A percentile compares a stretch with the other conserved stretches of the same genome.
These are phyloP conservation scores for Leptarthrus brevirostris DNA, from an alignment of 2,888 invertebrate species.

Conservation along the genomic window DNA sequence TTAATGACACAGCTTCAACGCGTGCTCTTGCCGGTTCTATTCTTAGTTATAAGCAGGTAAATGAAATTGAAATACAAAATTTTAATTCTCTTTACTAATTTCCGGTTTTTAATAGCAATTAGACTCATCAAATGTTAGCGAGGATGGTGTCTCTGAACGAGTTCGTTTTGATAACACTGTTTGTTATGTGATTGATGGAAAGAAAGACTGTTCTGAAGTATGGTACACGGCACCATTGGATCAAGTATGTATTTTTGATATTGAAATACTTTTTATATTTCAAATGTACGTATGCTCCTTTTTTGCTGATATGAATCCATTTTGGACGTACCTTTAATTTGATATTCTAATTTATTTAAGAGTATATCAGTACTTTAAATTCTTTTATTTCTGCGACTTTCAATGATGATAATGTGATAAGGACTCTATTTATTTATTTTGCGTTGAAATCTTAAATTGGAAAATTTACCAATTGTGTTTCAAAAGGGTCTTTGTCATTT, in stretches of 20 bases:
- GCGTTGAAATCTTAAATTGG: no score
- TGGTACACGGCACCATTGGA: constrained; percentile 58
- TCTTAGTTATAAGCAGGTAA: constrained; percentile 73
- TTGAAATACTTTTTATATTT: no score
- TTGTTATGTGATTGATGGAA: constrained; percentile 60
- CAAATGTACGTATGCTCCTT: no score
- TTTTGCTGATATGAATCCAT: no score
- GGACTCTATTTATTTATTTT: no score
- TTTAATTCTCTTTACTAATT: not conserved
- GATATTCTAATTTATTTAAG: no score
- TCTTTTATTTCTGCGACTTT: no score
- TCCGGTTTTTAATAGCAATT: constrained; percentile 61
- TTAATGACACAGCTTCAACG: constrained; percentile 73
- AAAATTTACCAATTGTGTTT: no score
- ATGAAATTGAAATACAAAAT: constrained; percentile 23
- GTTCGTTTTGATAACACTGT: constrained; percentile 75
- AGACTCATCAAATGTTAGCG: constrained; percentile 67
- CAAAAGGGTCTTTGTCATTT: no score
- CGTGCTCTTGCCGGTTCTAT: constrained; percentile 83
- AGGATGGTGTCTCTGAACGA: constrained; percentile 71
- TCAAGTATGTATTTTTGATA: constrained; percentile 56
- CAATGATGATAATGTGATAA: no score
- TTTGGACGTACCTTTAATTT: no score
- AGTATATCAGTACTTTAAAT: no score
- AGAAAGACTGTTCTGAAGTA: constrained; percentile 55